phyloP scores from a whole-genome alignment of 2,113 vertebrate species.

The Vimba vimba region DNA sequence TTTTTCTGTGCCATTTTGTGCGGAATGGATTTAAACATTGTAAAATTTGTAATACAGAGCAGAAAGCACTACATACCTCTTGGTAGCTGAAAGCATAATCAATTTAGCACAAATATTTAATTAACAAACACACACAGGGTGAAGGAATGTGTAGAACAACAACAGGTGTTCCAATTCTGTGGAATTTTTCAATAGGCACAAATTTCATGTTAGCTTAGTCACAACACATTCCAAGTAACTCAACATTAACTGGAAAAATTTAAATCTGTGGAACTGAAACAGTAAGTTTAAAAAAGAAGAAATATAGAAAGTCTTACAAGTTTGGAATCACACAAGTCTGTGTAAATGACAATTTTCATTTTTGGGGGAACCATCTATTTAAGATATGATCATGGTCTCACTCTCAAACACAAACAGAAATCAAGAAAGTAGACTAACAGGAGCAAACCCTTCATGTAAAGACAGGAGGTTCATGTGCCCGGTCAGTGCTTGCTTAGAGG shows the following conservation, averaged over 20 bases:
- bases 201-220: neutral
- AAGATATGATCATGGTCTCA: neutral
- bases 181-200: neutral
- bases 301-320: neutral
- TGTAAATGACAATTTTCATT: neutral
- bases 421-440: neutral
- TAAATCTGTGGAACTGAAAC: neutral
- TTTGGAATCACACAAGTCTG: neutral
- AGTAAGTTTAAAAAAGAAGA: neutral
- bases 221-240: neutral
- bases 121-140: neutral
- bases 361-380: neutral
- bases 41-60: no score
- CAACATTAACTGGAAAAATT: neutral
- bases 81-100: neutral
- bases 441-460: neutral
- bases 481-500: neutral
- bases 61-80: no score
- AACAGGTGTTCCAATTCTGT: slow-evolving; percentile 39
- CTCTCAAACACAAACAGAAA: neutral
- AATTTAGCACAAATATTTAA: neutral
- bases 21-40: no score
- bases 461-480: neutral
- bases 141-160: neutral
- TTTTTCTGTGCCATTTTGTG: no score